Evolutionary conservation across 2,888 invertebrate species (phyloP), one percentile per base, ranked within the genome.

Genomic region (Eretmocerus hayati): DNA sequence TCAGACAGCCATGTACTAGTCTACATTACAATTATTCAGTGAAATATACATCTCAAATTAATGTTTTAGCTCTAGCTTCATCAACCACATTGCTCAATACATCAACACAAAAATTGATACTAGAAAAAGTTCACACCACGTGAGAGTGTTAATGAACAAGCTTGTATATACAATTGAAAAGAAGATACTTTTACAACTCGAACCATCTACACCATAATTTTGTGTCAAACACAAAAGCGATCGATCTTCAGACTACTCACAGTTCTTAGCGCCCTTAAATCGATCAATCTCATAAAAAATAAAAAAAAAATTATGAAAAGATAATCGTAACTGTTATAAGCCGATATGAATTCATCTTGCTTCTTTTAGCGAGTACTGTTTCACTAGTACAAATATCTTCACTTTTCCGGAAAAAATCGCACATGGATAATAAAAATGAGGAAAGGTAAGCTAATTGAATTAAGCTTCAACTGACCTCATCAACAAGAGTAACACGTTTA

Each of bases 121-220:
- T 39, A 53, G 50, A 53, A 48, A 37, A 49, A 46, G 11, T 18
- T 50, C 48, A 40, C n/a, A n/a, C n/a, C n/a, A 46, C 46, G 41
- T 51, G 48, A 53, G 52, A 48, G 52, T 52, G 54, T 50, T 43
- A 50, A 53, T 37, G 43, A 53, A 46, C 42, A 48, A 54, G 56
- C 48, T 48, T 52, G 38, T 56, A 56, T 56, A 39, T 56, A 56
- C 56, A 56, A 30, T 48, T 56, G 20, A 54, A 53, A 43, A 48
- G 13, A 33, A 33, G 9, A 20, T 42, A 46, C 45, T 46, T 55
- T 46, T 50, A 48, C 41, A 51, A 43, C 48, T 48, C 42, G 38
- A 6, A 23, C 32, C 50, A 47, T 35, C 47, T 40, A 30, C 39
- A 41, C 40, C 41, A 37, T 53, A 44, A n/a, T 19, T 42, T 46